A percentile compares a stretch with the other conserved stretches of the same genome.
These are phyloP conservation scores for Cyanoramphus novaezelandiae DNA, from an alignment of 2,113 vertebrate species.

Conservation along the genomic window DNA sequence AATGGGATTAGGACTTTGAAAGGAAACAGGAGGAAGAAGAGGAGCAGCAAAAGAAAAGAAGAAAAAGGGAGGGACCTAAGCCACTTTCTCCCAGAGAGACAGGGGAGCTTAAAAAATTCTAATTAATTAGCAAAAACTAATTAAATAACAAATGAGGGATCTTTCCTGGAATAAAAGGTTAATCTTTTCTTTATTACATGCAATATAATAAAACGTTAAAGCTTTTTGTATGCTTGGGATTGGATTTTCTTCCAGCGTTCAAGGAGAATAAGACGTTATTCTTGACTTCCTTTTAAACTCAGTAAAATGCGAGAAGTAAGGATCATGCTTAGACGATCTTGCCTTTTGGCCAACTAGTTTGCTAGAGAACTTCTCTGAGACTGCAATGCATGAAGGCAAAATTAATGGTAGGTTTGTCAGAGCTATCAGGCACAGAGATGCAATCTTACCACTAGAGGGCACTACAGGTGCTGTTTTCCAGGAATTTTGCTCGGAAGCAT, in stretches of 20 bases:
- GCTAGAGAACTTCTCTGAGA: not conserved
- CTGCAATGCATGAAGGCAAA: accelerated
- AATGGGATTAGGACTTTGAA: slow-evolving; percentile 60
- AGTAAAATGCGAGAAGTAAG: not conserved
- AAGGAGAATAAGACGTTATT: not conserved
- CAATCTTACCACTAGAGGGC: not conserved
- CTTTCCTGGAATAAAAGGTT: slow-evolving; percentile 32
- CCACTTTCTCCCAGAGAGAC: slow-evolving; percentile 43
- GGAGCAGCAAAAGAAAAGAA: slow-evolving; percentile 35
- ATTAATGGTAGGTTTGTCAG: accelerated
- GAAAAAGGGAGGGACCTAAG: slow-evolving; percentile 22
- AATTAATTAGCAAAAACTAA: slow-evolving; percentile 68
- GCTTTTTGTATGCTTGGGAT: not conserved
- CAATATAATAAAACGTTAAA: slow-evolving; percentile 3
- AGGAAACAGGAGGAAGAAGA: slow-evolving; percentile 37
- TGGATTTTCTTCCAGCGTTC: not conserved
- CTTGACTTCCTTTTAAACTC: not conserved
- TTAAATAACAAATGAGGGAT: slow-evolving; percentile 55
- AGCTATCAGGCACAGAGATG: not conserved
- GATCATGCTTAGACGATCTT: accelerated
- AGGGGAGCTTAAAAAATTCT: slow-evolving; percentile 47
- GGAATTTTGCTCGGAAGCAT: accelerated
- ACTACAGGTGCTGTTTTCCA: not conserved
- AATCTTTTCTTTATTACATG: slow-evolving; percentile 59
- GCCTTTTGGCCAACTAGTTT: not conserved